Evolutionary conservation across 2,113 vertebrate species (phyloP).

Genomic region (Cromileptes altivelis): DNA sequence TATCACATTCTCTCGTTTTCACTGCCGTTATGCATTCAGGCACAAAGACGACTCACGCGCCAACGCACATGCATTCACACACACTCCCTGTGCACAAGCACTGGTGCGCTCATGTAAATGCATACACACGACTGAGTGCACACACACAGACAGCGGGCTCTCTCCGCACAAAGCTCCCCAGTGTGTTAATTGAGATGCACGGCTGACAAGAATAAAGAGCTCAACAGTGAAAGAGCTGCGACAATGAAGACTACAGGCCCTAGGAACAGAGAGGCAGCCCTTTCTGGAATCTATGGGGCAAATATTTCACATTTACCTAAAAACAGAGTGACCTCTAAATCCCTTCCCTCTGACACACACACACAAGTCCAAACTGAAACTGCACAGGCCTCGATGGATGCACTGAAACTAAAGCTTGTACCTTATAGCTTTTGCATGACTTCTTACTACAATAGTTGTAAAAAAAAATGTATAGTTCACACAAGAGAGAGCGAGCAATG

Average conservation of each 20-base stretch:
- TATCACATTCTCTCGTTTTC: slow-evolving; percentile 27
- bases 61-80: neutral
- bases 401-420: neutral
- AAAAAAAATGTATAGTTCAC: neutral
- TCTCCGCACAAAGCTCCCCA: slow-evolving; percentile 62
- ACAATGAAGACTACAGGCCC: slow-evolving; percentile 63
- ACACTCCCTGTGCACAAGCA: slow-evolving; percentile 11
- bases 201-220: slow-evolving; percentile 68
- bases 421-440: neutral
- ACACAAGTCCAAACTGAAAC: slow-evolving; percentile 4
- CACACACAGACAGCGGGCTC: slow-evolving; percentile 20
- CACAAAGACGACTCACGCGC: neutral
- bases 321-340: slow-evolving; percentile 50
- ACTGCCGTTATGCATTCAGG: slow-evolving; percentile 26
- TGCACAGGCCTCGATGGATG: neutral
- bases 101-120: slow-evolving; percentile 13
- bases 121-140: neutral
- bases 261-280: slow-evolving; percentile 55
- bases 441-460: neutral
- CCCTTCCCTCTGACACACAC: slow-evolving; percentile 7
- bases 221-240: slow-evolving; percentile 71
- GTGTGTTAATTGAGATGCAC: slow-evolving; percentile 81
- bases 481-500: neutral
- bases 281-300: slow-evolving; percentile 70
- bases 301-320: slow-evolving; percentile 66